Percentiles rank a stretch among this genome's conserved stretches.
Evolutionary conservation across 2,113 vertebrate genomes (phyloP).

Genomic region (Callipepla squamata): DNA sequence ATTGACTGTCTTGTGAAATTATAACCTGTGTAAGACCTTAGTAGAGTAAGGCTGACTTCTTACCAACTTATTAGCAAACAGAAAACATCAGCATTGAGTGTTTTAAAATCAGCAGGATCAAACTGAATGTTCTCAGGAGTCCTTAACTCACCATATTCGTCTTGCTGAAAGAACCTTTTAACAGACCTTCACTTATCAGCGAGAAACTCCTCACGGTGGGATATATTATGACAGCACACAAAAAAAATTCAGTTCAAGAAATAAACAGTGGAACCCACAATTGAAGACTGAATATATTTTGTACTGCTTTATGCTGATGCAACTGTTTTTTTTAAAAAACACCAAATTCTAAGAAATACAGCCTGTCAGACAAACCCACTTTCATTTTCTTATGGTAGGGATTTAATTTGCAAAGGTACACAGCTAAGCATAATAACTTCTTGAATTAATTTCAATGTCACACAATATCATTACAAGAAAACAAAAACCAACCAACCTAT

Average conservation of each 20-base stretch:
- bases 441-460: background rate
- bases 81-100: background rate
- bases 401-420: background rate
- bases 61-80: background rate
- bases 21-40: background rate
- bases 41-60: background rate
- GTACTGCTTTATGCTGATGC: background rate
- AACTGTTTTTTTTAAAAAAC: background rate
- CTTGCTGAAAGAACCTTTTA: background rate
- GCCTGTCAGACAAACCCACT: background rate
- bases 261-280: background rate
- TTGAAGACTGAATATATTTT: background rate
- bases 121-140: background rate
- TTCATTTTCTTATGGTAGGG: background rate
- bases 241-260: background rate
- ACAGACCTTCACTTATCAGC: background rate
- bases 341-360: background rate
- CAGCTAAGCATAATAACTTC: background rate
- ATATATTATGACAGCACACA: fast-evolving
- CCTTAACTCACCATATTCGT: background rate
- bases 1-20: background rate
- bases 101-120: background rate
- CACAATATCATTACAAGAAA: background rate
- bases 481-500: background rate
- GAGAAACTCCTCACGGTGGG: background rate